Percentiles rank a stretch among this genome's conserved stretches.
These are phyloP conservation scores for Urocitellus parryii DNA, from an alignment of 2,113 vertebrate genomes.

Conservation along the genomic window DNA sequence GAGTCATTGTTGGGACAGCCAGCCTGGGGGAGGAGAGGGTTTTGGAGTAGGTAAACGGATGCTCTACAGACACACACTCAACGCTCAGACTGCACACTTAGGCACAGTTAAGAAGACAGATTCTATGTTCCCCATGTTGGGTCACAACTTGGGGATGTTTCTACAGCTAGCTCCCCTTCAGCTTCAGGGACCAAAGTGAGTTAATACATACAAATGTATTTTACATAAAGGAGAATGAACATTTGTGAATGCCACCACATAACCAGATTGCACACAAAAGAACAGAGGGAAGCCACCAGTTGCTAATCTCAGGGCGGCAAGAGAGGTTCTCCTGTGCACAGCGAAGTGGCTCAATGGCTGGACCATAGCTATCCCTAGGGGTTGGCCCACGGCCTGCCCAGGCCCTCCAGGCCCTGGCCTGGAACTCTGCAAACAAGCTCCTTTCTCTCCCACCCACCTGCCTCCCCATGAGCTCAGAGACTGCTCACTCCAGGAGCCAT, in stretches of 20 bases:
- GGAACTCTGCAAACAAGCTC: background rate
- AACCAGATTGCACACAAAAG: background rate
- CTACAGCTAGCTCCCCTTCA: no score
- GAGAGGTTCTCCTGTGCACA: no score
- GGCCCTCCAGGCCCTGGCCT: background rate
- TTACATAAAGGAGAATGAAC: no score
- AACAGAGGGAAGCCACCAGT: background rate
- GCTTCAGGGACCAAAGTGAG: no score
- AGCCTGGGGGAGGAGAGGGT: background rate
- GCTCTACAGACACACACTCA: background rate
- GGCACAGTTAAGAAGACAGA: background rate
- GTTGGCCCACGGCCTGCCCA: no score
- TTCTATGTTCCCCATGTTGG: no score
- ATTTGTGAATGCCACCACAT: background rate
- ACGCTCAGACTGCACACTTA: background rate
- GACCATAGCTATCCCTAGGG: no score
- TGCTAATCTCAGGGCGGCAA: no score
- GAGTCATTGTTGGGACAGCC: accelerated
- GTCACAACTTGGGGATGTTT: no score
- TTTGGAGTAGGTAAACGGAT: no score
- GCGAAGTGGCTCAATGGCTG: no score
- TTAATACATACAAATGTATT: no score
- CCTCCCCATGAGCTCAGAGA: background rate
- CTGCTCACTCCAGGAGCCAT: conserved; percentile 1
- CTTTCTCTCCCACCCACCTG: background rate